A percentile compares a stretch with the other conserved stretches of the same genome.
phyloP scores from a whole-genome alignment of 1,140 invertebrate genomes.

The Tetramorium alpestre region DNA sequence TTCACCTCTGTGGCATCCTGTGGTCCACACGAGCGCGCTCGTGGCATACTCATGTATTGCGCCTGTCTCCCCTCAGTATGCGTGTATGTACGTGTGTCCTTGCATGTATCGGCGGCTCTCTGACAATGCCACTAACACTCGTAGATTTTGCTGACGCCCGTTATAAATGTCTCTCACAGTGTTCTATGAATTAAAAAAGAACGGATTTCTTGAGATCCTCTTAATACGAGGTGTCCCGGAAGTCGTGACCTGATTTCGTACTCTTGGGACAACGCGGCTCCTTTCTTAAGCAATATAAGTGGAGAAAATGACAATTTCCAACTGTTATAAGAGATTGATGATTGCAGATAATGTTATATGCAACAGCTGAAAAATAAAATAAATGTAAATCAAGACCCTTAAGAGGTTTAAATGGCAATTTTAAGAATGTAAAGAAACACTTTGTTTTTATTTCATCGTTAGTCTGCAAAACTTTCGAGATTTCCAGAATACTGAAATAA shows the following conservation, averaged over 20 bases:
- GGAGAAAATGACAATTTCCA: not conserved
- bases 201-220: conserved; percentile 27
- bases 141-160: conserved; percentile 51
- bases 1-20: conserved; percentile 68
- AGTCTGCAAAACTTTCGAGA: not conserved
- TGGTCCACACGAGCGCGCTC: conserved; percentile 61
- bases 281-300: conserved; percentile 4
- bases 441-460: not conserved
- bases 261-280: not conserved
- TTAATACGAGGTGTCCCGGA: conserved; percentile 22
- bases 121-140: conserved; percentile 55
- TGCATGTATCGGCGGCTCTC: conserved; percentile 13
- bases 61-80: conserved; percentile 22
- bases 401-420: not conserved
- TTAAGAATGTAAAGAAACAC: not conserved
- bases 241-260: conserved; percentile 34
- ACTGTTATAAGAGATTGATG: not conserved
- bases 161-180: conserved; percentile 53
- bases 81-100: not conserved
- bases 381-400: not conserved
- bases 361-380: not conserved
- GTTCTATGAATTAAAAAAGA: conserved; percentile 56
- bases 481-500: not conserved
- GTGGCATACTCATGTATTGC: conserved; percentile 51
- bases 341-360: not conserved